Evolutionary conservation across 1,140 invertebrate species (phyloP), one percentile per base, ranked within the genome.

Genomic region (Rhyacophila brunnea): DNA sequence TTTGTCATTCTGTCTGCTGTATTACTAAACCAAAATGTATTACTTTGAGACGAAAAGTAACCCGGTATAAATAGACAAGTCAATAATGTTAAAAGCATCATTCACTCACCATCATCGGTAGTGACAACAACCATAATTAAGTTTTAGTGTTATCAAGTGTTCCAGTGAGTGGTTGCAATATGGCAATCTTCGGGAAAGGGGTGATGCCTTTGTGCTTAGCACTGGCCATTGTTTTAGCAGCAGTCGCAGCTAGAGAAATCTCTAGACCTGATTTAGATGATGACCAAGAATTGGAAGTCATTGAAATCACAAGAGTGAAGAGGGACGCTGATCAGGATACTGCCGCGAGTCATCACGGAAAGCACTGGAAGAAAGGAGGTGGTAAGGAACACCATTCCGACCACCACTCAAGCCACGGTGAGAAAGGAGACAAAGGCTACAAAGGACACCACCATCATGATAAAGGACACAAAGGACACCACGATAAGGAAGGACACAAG

Each of bases 401-500:
- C 58, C 81, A 85, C 58, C 79, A 86, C 66, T 77, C 80, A 17
- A 72, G 73, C 3, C 71, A 80, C 44, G 82, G 79, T 4, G 73
- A 78, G 45, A 80, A 83, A 35, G 81, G 78, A 20, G 80, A 85
- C 50, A 83, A 84, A 60, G 83, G 78, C 28, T 82, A 85, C 66
- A 80, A 83, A 50, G 82, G 77, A 2, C 74, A 80, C 62, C 78
- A 84, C 36, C 76, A 79, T 53, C 78, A 82, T 58, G 81, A 84
- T 52, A 75, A 85, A 53, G 82, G 83, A 1, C 77, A 83, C 15
- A 82, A 90, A 52, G 87, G 87, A 0, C 85, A 89, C 66, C 82
- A 86, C 64, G 85, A 86, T 46, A 85, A 87, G 68, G 84, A 85
- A 62, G 81, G 85, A 34, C 81, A 88, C 60, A 82, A 83, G 35